Evolutionary conservation across 2,113 vertebrate species (phyloP).

Genomic region (Antechinus flavipes): DNA sequence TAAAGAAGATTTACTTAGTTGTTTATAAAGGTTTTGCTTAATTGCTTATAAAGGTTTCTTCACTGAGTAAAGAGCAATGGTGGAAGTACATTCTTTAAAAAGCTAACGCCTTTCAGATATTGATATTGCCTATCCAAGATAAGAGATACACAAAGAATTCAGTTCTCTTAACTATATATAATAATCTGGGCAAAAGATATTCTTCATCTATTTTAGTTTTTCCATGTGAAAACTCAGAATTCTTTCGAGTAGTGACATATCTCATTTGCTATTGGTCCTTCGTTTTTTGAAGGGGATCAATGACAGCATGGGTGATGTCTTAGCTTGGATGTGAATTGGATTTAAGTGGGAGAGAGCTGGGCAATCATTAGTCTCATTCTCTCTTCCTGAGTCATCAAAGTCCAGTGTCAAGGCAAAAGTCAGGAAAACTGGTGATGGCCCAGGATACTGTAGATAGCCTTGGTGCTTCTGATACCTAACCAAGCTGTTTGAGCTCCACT

Average conservation of each 20-base stretch:
- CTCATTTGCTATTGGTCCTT: background rate
- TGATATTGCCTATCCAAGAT: background rate
- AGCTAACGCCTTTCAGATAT: constrained; percentile 5
- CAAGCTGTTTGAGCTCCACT: background rate
- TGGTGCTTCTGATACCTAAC: background rate
- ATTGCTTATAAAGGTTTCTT: background rate
- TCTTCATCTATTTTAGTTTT: background rate
- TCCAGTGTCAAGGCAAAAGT: background rate
- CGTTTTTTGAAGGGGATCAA: background rate
- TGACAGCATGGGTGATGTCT: background rate
- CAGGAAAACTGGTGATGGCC: background rate
- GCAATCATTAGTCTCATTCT: background rate
- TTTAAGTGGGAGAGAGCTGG: background rate
- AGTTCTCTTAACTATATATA: background rate
- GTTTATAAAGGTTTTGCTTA: background rate
- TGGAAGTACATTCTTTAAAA: constrained; percentile 33
- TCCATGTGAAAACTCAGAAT: background rate
- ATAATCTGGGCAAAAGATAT: background rate
- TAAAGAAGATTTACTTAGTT: background rate
- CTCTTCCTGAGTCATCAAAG: background rate
- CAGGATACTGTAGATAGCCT: background rate
- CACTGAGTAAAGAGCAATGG: background rate
- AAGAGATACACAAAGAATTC: background rate
- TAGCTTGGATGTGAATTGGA: background rate
- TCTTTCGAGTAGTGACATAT: background rate